phyloP scores from a whole-genome alignment of 2,888 invertebrate genomes.

The Toxonevra muliebris region DNA sequence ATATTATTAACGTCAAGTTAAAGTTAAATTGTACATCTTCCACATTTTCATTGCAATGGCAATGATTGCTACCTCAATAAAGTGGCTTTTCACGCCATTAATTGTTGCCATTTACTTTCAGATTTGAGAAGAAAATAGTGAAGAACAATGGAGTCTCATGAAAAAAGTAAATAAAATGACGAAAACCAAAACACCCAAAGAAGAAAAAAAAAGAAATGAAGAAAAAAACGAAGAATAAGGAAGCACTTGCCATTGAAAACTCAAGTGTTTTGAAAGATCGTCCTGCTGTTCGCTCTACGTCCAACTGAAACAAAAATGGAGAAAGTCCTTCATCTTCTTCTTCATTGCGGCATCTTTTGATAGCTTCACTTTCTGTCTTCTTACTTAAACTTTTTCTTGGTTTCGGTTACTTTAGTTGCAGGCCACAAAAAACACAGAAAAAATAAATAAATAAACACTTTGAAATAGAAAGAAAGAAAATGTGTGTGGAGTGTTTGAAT shows the following conservation, averaged over 20 bases:
- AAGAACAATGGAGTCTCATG: background rate
- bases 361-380: background rate
- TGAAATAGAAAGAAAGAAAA: background rate
- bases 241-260: conserved; percentile 7
- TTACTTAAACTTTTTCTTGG: conserved; percentile 13
- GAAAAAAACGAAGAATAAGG: background rate
- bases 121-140: conserved; percentile 13
- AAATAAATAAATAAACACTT: background rate
- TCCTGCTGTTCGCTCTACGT: too few relatives aligned
- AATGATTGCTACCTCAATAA: conserved; percentile 16
- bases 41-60: too few relatives aligned
- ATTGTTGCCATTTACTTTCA: conserved; percentile 25
- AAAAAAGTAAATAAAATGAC: conserved; percentile 3
- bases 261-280: conserved; percentile 22
- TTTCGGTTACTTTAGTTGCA: conserved; percentile 8
- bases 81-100: conserved; percentile 33
- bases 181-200: conserved; percentile 2
- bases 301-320: too few relatives aligned
- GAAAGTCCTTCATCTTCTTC: too few relatives aligned
- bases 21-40: too few relatives aligned
- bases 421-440: background rate
- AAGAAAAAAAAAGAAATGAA: conserved; percentile 5
- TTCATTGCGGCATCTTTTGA: conserved; percentile 16
- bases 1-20: too few relatives aligned
- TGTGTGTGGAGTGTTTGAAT: background rate